phyloP scores from a whole-genome alignment of 2,888 invertebrate species.

The Ormyrus pomaceus region DNA sequence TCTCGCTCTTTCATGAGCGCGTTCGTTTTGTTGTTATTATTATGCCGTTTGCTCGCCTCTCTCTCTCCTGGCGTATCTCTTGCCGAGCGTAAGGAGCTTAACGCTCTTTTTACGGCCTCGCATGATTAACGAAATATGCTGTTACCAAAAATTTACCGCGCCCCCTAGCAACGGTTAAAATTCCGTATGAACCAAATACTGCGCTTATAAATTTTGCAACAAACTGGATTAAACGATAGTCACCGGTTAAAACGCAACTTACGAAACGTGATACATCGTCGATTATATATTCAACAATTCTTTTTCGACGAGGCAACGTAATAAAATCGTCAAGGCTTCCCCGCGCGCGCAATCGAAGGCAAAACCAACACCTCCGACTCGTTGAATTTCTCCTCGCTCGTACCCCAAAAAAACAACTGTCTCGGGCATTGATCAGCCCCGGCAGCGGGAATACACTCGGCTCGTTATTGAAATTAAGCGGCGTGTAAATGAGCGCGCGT shows the following conservation, averaged over 20 bases:
- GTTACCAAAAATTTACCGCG: too few species aligned
- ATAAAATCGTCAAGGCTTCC: not conserved
- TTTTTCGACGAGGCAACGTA: too few species aligned
- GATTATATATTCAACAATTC: too few species aligned
- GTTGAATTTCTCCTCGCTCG: not conserved
- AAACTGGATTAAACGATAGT: too few species aligned
- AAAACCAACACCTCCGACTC: not conserved
- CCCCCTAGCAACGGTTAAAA: too few species aligned
- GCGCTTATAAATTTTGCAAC: too few species aligned
- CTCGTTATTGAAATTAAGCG: conserved; percentile 70
- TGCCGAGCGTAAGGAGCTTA: conserved; percentile 16
- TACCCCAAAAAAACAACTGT: not conserved
- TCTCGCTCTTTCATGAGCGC: conserved; percentile 13
- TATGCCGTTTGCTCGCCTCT: not conserved
- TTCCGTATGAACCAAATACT: too few species aligned
- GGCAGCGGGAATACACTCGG: conserved; percentile 47
- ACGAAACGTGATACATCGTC: too few species aligned
- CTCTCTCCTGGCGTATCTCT: not conserved
- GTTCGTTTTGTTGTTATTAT: conserved; percentile 38
- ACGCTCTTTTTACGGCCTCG: not conserved
- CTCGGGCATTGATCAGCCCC: not conserved
- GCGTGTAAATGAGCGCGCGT: conserved; percentile 65
- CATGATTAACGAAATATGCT: too few species aligned
- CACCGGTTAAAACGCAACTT: too few species aligned
- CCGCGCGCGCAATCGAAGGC: not conserved